Conservation (phyloP, 2,113 vertebrate species). For the Hypocryptadius cinnamomeus region DNA sequence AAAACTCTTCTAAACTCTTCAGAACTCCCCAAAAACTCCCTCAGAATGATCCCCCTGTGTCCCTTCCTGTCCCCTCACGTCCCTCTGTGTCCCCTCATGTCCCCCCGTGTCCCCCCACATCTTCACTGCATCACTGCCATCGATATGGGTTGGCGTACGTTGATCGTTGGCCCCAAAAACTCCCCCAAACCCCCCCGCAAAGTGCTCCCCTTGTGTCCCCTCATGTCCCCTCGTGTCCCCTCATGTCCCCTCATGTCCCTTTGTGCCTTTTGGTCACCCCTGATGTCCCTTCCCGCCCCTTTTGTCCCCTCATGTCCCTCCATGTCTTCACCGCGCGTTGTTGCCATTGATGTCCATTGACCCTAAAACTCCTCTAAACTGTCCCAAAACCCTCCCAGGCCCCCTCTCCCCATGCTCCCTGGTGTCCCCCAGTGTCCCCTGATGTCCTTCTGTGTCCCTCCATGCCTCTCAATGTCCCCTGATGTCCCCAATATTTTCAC, state of each 20-base stretch:
- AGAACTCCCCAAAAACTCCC: background rate
- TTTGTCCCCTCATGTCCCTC: background rate
- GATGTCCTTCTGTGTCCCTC: background rate
- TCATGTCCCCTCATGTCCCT: too few relatives aligned
- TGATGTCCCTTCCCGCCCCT: background rate
- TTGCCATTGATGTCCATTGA: too few relatives aligned
- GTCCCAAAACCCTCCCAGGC: background rate
- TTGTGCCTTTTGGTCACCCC: background rate
- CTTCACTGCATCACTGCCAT: too few relatives aligned
- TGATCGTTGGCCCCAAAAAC: too few relatives aligned
- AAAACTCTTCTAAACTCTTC: too few relatives aligned
- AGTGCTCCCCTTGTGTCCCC: background rate
- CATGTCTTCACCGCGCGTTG: rapidly evolving
- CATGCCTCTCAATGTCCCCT: background rate
- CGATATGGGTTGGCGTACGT: rapidly evolving
- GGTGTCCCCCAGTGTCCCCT: background rate
- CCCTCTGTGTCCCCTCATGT: background rate
- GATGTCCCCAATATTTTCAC: too few relatives aligned
- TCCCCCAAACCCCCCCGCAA: too few relatives aligned
- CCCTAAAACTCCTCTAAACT: background rate
- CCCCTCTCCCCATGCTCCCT: background rate
- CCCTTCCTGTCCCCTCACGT: too few relatives aligned
- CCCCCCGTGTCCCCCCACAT: too few relatives aligned
- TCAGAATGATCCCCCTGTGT: background rate
- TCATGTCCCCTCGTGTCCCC: too few relatives aligned